Evolutionary conservation across 2,113 vertebrate species (phyloP), one percentile per base, ranked within the genome.

Genomic region (Planiliza haematocheilus): DNA sequence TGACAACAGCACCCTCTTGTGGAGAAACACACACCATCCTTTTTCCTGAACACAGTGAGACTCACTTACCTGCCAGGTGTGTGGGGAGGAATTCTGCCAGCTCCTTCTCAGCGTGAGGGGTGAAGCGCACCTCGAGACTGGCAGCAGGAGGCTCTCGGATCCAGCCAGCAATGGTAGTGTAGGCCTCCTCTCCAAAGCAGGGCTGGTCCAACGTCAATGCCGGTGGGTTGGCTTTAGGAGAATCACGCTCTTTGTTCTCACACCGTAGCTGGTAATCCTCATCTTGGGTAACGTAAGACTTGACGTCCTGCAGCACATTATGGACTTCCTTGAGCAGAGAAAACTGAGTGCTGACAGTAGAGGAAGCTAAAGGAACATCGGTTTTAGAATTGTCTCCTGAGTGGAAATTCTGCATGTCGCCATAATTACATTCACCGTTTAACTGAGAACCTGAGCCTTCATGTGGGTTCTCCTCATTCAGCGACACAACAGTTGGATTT

Each of bases 41-140:
- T 60, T 62, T 43, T 17, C 37, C 38, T 9, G 1, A 9, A n/a
- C n/a, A n/a, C 14, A 16, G 43, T 45, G 43, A n/a, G 38, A 4
- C 24, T 36, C 24, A 24, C 53, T 79, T 88, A 94, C 94, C 92
- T 87, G 84, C 42, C 17, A 71, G 57, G 53, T 84, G 77, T 46
- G 82, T 10, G 7, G 93, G 79, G 48, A 92, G 82, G 78, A 96
- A 95, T 37, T 83, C 74, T n/a, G 45, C 63, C 4, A 97, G 89
- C 50, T 96, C 91, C 73, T 38, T 89, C 87, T 95, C 91, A 1
- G 96, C 94, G 0, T 93, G 86, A 9, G 91, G 90, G 10, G 95
- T 97, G 78, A 97, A 96, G 4, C 95, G 93, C 39, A 97, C 96
- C 11, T 90, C 79, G 81, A 97, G 86, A 34, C 51, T 78, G 51